Base-by-base conservation (phyloP, 2,888 invertebrate species). In the Heterodera filipjevi region DNA sequence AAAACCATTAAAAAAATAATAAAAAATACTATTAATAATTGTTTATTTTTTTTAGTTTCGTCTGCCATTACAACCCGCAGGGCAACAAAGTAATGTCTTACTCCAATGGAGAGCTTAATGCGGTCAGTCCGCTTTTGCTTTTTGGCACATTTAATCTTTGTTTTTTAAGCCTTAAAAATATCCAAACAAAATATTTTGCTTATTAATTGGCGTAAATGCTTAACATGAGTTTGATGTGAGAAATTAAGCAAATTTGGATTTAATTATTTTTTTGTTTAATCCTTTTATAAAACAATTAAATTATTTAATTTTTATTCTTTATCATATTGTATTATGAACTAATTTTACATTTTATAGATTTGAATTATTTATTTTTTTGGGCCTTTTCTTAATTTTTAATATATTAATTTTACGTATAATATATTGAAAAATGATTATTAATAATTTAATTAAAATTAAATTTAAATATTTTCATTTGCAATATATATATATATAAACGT, bases 21-120 rank as follows among this genome's bases (percentile, higher is more conserved):
- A 59, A 22, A 59, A 19, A 19, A 59, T n/a, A n/a, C 8, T 0
- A 59, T n/a, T 59, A n/a, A n/a, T n/a, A n/a, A n/a, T n/a, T n/a
- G n/a, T 59, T 59, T n/a, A 27, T 35, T 14, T 59, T 71, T 71
- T 77, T 46, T 81, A 87, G 89, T 71, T 86, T 89, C 83, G 89
- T 89, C 66, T 89, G 89, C 81, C 89, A 89, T 81, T 89, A 89
- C 85, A 87, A 87, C 76, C 89, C 89, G 46, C 87, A 87, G 78
- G 89, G 89, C 78, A 89, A 89, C 84, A 86, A 84, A 84, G 87
- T 89, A 85, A 87, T 84, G 85, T 84, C 84, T 74, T 85, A 84
- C 35, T 85, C 83, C 68, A 82, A 81, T 79, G 87, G 88, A 81
- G 82, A 82, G 85, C 85, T 87, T 82, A 85, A 86, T 79, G 86